Conservation (phyloP, 2,888 invertebrate genomes). For the Onthophagus sagittarius region DNA sequence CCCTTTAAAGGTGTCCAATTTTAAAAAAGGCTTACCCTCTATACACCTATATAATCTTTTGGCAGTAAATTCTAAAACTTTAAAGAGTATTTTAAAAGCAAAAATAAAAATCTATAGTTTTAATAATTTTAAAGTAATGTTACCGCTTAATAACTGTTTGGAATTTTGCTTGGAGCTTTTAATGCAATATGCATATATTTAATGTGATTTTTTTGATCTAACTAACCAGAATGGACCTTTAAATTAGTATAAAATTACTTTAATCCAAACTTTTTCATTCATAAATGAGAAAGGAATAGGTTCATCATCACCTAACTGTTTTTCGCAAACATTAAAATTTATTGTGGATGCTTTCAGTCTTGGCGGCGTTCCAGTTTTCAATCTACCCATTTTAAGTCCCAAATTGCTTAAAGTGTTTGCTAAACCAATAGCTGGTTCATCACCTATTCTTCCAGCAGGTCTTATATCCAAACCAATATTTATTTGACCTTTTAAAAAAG, state of each 20-base stretch:
- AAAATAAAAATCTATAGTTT: too few relatives aligned
- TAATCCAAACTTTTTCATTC: slow-evolving; percentile 72
- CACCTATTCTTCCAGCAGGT: slow-evolving; percentile 80
- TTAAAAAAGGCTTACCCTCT: too few relatives aligned
- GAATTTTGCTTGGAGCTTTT: too few relatives aligned
- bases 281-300: slow-evolving; percentile 79
- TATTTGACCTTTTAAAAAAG: slow-evolving; percentile 81
- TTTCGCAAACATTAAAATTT: slow-evolving; percentile 57
- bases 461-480: slow-evolving; percentile 71
- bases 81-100: too few relatives aligned
- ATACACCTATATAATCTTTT: too few relatives aligned
- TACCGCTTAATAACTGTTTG: too few relatives aligned
- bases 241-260: slow-evolving; percentile 48
- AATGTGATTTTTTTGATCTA: too few relatives aligned
- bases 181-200: too few relatives aligned
- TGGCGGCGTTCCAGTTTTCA: slow-evolving; percentile 88
- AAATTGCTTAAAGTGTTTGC: slow-evolving; percentile 68
- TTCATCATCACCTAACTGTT: slow-evolving; percentile 61
- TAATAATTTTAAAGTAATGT: too few relatives aligned
- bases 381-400: slow-evolving; percentile 70
- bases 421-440: slow-evolving; percentile 67
- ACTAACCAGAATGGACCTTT: too few relatives aligned
- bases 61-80: too few relatives aligned
- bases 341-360: slow-evolving; percentile 66
- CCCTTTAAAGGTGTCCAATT: too few relatives aligned